Percentiles rank a stretch among this genome's conserved stretches.
Conservation (phyloP, 2,888 invertebrate species). For the Troides helena region DNA sequence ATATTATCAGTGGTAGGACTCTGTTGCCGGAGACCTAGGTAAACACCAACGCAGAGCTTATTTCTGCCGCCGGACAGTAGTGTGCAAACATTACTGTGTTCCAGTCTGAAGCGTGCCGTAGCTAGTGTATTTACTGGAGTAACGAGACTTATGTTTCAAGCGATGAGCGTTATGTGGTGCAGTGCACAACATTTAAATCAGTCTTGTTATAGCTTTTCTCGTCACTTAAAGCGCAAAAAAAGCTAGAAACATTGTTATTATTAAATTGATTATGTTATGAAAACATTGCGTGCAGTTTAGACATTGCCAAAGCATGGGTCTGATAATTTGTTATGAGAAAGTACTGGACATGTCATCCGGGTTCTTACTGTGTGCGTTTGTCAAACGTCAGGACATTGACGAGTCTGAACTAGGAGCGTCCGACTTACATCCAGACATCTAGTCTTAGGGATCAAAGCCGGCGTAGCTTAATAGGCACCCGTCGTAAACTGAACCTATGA, state of each 20-base stretch:
- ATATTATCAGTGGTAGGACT: background rate
- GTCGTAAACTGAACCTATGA: conserved; percentile 36
- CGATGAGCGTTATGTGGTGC: no score
- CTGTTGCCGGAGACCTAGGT: no score
- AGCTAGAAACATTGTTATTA: no score
- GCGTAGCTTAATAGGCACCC: conserved; percentile 56
- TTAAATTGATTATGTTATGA: background rate
- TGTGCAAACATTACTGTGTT: no score
- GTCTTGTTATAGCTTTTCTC: no score
- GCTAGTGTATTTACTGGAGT: no score
- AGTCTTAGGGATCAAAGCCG: conserved; percentile 55
- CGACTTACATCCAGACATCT: conserved; percentile 46
- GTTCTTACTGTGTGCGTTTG: conserved; percentile 58
- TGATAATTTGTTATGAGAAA: conserved; percentile 38
- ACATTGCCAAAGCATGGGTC: conserved; percentile 9
- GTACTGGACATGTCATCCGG: conserved; percentile 44
- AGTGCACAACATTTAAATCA: no score
- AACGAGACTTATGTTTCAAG: no score
- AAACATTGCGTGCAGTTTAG: background rate
- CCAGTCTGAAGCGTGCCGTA: no score
- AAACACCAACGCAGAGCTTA: no score
- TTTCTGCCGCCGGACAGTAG: no score
- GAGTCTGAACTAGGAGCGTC: conserved; percentile 31
- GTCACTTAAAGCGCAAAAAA: no score
- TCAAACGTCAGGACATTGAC: conserved; percentile 44